These are phyloP conservation scores for Peromyscus californicus DNA, from an alignment of 2,113 vertebrate genomes.

Conservation along the genomic window DNA sequence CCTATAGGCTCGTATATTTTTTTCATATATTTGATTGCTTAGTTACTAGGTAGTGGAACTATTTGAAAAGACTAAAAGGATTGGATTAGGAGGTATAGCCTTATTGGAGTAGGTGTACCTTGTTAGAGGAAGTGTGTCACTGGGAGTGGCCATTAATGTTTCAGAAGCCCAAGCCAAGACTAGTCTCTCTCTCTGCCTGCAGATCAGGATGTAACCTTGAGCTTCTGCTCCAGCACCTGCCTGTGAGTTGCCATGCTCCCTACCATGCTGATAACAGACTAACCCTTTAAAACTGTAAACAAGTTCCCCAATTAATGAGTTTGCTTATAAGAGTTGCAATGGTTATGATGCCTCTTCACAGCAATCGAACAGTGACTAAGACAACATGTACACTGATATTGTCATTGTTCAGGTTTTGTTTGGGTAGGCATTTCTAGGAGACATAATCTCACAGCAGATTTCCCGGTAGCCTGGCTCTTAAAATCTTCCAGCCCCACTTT, in stretches of 20 bases:
- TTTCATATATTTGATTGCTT: neutral
- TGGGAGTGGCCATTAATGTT: neutral
- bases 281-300: neutral
- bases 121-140: no score
- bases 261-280: neutral
- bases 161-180: neutral
- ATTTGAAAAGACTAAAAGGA: neutral
- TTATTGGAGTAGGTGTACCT: neutral
- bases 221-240: neutral
- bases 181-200: neutral
- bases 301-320: neutral
- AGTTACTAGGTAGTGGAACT: neutral
- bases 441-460: neutral
- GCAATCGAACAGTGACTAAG: neutral
- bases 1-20: neutral
- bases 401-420: neutral
- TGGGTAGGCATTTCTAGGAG: neutral
- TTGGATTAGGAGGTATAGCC: neutral
- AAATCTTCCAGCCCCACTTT: neutral
- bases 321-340: neutral
- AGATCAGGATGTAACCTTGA: neutral
- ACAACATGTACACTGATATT: neutral
- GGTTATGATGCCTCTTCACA: neutral
- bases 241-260: fast-evolving
- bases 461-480: neutral